Conservation (phyloP, 2,797 vertebrate genomes). For the Hypotaenidia okinawae region DNA sequence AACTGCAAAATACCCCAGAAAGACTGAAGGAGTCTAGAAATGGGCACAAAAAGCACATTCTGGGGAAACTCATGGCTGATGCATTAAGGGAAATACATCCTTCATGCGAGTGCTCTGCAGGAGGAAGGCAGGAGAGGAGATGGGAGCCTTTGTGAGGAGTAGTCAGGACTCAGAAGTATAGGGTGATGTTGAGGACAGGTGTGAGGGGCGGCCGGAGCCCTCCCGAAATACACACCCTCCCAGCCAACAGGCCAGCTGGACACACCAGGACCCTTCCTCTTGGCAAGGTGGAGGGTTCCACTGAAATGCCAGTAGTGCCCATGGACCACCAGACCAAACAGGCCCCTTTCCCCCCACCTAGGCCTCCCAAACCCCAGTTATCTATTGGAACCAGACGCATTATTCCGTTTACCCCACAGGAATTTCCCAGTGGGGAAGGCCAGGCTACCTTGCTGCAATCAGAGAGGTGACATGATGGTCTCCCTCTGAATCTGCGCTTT, state of each 20-base stretch:
- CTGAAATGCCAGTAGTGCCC: not conserved
- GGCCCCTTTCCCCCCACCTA: not conserved
- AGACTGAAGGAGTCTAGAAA: not conserved
- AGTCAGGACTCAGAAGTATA: not conserved
- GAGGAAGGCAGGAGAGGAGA: not conserved
- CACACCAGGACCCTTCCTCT: fast-evolving
- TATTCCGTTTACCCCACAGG: not conserved
- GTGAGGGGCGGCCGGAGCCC: not conserved
- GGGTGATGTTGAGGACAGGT: not conserved
- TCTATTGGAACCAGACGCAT: slow-evolving; percentile 34
- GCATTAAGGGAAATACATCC: not conserved
- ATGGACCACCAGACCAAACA: not conserved
- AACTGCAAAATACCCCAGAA: not conserved
- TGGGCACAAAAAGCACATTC: fast-evolving
- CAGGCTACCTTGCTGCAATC: not conserved
- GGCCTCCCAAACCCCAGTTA: not conserved
- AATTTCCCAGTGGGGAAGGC: not conserved
- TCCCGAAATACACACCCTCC: not conserved
- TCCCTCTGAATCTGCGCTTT: not conserved
- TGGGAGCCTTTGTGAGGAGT: not conserved
- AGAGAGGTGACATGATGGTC: fast-evolving
- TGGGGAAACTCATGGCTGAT: not conserved
- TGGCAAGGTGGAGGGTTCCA: not conserved
- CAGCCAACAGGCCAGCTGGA: not conserved
- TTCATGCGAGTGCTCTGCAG: fast-evolving